Evolutionary conservation across 2,797 vertebrate genomes (phyloP).

Genomic region (Selene dorsalis): DNA sequence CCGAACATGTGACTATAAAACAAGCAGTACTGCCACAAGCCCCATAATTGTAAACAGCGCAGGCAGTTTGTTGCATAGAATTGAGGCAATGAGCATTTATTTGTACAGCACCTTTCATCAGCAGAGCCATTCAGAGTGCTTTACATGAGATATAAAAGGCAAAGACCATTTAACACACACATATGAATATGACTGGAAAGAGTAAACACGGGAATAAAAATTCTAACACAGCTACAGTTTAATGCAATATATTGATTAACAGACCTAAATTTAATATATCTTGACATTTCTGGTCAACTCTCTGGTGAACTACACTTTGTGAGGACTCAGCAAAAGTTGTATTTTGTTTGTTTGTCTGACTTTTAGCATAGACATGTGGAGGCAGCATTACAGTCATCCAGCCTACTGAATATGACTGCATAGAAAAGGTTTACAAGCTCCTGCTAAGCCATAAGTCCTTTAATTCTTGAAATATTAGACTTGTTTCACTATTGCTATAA

Average conservation of each 20-base stretch:
- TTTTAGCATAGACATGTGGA: too few species aligned
- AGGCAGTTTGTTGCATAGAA: background rate
- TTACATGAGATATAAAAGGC: background rate
- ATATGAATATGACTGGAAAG: background rate
- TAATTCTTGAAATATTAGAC: background rate
- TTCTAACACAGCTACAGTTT: background rate
- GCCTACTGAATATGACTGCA: background rate
- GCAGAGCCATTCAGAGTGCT: background rate
- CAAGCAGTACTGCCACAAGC: background rate
- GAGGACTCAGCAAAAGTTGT: too few species aligned
- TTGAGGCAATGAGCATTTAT: background rate
- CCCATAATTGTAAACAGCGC: background rate
- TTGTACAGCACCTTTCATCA: background rate
- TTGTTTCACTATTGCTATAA: background rate
- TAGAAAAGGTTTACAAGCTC: background rate
- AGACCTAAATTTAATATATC: background rate
- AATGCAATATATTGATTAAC: background rate
- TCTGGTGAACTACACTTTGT: too few species aligned
- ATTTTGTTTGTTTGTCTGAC: too few species aligned
- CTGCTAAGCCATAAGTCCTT: background rate
- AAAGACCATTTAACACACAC: background rate
- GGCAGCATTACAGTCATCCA: background rate
- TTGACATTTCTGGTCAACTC: too few species aligned
- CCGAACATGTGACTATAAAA: conserved; percentile 13
- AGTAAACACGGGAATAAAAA: background rate